These are phyloP conservation scores for Desmodus rotundus DNA, from an alignment of 2,113 vertebrate genomes.

Conservation along the genomic window DNA sequence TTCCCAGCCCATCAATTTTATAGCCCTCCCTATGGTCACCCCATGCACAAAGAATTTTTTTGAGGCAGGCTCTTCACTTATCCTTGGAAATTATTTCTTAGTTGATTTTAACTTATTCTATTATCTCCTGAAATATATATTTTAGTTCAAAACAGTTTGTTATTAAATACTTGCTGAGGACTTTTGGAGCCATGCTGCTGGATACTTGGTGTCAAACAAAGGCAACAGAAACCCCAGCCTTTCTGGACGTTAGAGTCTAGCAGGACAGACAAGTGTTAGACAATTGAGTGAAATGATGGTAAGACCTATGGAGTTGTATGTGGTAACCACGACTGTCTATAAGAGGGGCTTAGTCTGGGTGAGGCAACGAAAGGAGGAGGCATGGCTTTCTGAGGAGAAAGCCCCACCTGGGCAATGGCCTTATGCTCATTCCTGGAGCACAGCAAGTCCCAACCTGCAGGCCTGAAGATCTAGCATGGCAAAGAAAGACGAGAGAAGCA, in stretches of 20 bases:
- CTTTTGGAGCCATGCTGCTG: not conserved
- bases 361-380: not conserved
- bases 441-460: not conserved
- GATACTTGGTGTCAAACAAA: not conserved
- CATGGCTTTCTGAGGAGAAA: not conserved
- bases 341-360: not conserved
- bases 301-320: not conserved
- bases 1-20: not conserved
- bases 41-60: not conserved
- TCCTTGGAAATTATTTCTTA: not conserved
- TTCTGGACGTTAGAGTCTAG: not conserved
- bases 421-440: not conserved
- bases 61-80: not conserved
- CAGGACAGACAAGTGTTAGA: not conserved
- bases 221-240: not conserved
- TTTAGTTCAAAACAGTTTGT: not conserved
- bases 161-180: not conserved
- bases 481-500: not conserved
- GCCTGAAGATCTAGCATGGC: too few relatives aligned
- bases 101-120: not conserved
- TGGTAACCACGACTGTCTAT: not conserved
- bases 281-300: not conserved
- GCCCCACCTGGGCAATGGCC: not conserved
- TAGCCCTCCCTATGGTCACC: not conserved
- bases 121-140: not conserved